Percentiles rank a stretch among this genome's conserved stretches.
These are phyloP conservation scores for Amphilophus citrinellus DNA, from an alignment of 2,113 vertebrate genomes.

Conservation along the genomic window DNA sequence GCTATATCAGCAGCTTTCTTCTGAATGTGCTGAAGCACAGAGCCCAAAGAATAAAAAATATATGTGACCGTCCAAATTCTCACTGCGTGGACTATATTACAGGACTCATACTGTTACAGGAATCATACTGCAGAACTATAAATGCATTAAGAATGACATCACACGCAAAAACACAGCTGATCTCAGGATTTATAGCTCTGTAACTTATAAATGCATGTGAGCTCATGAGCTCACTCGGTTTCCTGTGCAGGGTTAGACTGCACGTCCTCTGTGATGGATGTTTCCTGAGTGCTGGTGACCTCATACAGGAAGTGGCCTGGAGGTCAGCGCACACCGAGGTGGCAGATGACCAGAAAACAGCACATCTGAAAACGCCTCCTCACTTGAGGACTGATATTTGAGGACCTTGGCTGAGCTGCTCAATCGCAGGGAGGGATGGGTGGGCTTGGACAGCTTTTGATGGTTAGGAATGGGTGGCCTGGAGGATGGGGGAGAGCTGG, in stretches of 20 bases:
- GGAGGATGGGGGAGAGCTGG: slow-evolving; percentile 20
- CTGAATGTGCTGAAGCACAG: not conserved
- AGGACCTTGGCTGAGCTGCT: slow-evolving; percentile 10
- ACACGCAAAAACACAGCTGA: slow-evolving; percentile 18
- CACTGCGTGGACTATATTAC: not conserved
- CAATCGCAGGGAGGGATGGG: not conserved
- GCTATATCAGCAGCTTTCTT: not conserved
- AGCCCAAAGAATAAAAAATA: not conserved
- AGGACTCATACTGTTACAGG: not conserved
- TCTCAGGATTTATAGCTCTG: slow-evolving; percentile 26
- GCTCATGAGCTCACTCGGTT: slow-evolving; percentile 50
- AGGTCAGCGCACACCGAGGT: slow-evolving; percentile 62
- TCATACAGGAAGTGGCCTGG: slow-evolving; percentile 75
- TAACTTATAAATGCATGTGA: slow-evolving; percentile 18
- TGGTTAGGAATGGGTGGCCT: slow-evolving; percentile 10
- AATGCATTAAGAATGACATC: slow-evolving; percentile 20
- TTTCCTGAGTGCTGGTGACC: slow-evolving; percentile 75
- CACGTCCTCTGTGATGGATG: slow-evolving; percentile 70
- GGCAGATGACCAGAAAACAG: slow-evolving; percentile 60
- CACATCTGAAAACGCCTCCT: slow-evolving; percentile 27
- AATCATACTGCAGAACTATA: slow-evolving; percentile 1
- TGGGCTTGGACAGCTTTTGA: slow-evolving; percentile 7
- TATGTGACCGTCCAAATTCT: not conserved
- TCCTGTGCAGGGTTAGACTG: slow-evolving; percentile 56
- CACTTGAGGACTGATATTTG: not conserved